A percentile compares a stretch with the other conserved stretches of the same genome.
phyloP scores from a whole-genome alignment of 2,888 invertebrate genomes.

The Zygothrica quintamaculata region DNA sequence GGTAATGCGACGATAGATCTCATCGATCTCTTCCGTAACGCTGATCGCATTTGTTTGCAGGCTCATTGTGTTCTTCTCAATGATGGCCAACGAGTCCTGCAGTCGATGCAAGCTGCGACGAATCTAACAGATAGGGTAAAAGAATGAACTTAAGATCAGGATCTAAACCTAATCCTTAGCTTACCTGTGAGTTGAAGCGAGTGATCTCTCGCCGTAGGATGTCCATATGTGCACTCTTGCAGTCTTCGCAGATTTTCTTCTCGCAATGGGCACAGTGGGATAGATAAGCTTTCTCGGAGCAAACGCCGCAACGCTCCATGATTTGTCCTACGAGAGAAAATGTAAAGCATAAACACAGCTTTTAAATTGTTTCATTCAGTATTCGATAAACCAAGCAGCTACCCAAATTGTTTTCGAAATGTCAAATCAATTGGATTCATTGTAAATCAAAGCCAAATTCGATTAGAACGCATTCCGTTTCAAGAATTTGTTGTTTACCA shows the following conservation, averaged over 20 bases:
- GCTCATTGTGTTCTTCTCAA: slow-evolving; percentile 94
- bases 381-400: too few relatives aligned
- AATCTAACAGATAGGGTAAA: slow-evolving; percentile 86
- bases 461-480: slow-evolving; percentile 26
- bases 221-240: slow-evolving; percentile 98
- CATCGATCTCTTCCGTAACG: slow-evolving; percentile 97
- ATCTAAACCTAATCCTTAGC: too few relatives aligned
- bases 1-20: slow-evolving; percentile 93
- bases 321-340: slow-evolving; percentile 87
- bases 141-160: neutral
- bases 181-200: slow-evolving; percentile 93
- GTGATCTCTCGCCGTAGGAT: slow-evolving; percentile 95
- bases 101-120: slow-evolving; percentile 94
- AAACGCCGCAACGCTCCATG: slow-evolving; percentile 96
- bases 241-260: slow-evolving; percentile 98
- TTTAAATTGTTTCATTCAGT: too few relatives aligned
- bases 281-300: slow-evolving; percentile 96
- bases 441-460: slow-evolving; percentile 18
- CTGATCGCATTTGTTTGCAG: slow-evolving; percentile 95
- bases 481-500: slow-evolving; percentile 45
- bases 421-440: neutral
- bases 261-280: slow-evolving; percentile 97
- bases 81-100: slow-evolving; percentile 92
- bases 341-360: neutral
- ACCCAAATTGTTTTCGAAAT: too few relatives aligned